Base-by-base conservation (phyloP, 2,113 vertebrate species). In the Anser brachyrhynchus region DNA sequence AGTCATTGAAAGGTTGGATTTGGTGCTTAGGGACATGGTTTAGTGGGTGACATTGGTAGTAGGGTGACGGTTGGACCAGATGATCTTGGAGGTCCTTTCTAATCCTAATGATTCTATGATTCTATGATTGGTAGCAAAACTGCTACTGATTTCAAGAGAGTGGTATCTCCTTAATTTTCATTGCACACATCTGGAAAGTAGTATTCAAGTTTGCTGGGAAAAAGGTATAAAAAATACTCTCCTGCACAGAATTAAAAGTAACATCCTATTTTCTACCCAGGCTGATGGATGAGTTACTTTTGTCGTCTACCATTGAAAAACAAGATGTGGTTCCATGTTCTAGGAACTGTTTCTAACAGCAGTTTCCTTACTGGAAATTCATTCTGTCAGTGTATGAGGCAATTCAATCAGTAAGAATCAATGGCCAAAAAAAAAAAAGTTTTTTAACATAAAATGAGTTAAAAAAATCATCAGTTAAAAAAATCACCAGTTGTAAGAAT, bases 321-420 rank as follows among this genome's bases (percentile, higher is more conserved):
- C 0, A 10, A 46, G n/a, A 46, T 59, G 8, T 2, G 0, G 13
- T 29, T 66, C 35, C 54, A n/a, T 61, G 31, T 52, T 61, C 39
- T 65, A 41, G 29, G 33, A 77, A 83, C 41, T 4, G 3, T 23
- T 5, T 5, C 19, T 22, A 84, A 67, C 14, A 65, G 33, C 31
- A 46, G 1, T 9, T 67, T 66, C 22, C 52, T 59, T 49, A 41
- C 52, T 25, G 15, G 33, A 71, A 80, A 80, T 49, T 35, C 1
- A 43, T 55, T 55, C 46, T 51, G 20, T 22, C 25, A 39, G 15
- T 78, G 37, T 78, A 41, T 41, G 35, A 51, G 19, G 29, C 51
- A 39, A 52, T 78, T 78, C 37, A 46, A 33, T 78, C 59, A n/a
- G 17, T 59, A 41, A 75, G 21, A 46, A 70, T 70, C 31, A 46